phyloP scores from a whole-genome alignment of 2,888 invertebrate species.

The Drepana falcataria region DNA sequence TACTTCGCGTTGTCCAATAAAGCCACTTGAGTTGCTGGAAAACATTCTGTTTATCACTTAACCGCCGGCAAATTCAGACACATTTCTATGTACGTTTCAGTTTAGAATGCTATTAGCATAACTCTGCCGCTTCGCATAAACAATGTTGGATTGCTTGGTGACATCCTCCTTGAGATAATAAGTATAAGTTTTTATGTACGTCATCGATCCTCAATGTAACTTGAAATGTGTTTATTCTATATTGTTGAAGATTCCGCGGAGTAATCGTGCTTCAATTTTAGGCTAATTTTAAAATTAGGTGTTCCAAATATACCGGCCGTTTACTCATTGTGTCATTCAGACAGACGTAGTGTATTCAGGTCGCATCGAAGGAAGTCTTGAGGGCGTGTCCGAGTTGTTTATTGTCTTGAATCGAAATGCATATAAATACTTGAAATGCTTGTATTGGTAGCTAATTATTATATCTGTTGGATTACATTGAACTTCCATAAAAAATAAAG shows the following conservation, averaged over 20 bases:
- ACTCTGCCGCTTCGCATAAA: slow-evolving; percentile 1
- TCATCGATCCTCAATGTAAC: too few species aligned
- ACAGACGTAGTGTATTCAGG: neutral
- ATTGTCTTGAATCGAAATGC: neutral
- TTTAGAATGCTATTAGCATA: slow-evolving; percentile 24
- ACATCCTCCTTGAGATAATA: neutral
- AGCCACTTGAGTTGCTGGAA: slow-evolving; percentile 16
- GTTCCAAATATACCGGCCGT: neutral
- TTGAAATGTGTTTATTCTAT: neutral
- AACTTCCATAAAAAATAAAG: neutral
- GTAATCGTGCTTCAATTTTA: neutral
- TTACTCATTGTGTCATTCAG: neutral
- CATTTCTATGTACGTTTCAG: slow-evolving; percentile 44
- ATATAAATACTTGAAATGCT: neutral
- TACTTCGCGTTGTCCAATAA: neutral
- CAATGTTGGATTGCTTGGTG: neutral
- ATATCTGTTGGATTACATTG: neutral
- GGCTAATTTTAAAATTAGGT: neutral
- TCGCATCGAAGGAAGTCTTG: neutral
- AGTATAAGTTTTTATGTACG: too few species aligned
- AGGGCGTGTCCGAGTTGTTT: neutral
- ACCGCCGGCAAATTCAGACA: slow-evolving; percentile 27
- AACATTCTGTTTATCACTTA: slow-evolving; percentile 44
- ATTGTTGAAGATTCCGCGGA: neutral
- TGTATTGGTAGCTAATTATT: neutral